phyloP scores from a whole-genome alignment of 2,113 vertebrate genomes.

The Kryptolebias marmoratus region DNA sequence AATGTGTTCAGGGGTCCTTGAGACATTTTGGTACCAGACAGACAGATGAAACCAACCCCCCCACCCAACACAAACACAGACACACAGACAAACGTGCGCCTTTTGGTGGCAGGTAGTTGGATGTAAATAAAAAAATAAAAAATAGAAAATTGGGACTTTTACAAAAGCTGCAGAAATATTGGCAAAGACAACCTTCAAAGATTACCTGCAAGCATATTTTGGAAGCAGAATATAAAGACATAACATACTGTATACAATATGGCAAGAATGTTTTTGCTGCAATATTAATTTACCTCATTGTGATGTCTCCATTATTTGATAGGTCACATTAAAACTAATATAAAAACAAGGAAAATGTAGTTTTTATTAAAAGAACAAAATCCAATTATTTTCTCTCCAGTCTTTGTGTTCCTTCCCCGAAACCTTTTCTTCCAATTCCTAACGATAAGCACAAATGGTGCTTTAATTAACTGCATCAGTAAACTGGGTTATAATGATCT shows the following conservation, averaged over 20 bases:
- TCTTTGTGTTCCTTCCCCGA: background rate
- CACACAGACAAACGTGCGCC: too few relatives aligned
- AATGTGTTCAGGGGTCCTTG: too few relatives aligned
- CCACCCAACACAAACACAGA: too few relatives aligned
- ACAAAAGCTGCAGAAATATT: background rate
- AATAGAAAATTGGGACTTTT: too few relatives aligned
- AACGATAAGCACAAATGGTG: slow-evolving; percentile 9
- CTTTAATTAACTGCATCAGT: slow-evolving; percentile 25
- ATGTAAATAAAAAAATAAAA: too few relatives aligned
- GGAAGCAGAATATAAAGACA: too few relatives aligned
- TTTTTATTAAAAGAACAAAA: background rate
- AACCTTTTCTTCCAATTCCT: slow-evolving; percentile 8
- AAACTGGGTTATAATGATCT: slow-evolving; percentile 7
- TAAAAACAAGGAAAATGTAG: background rate
- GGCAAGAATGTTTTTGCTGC: too few relatives aligned
- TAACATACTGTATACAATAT: too few relatives aligned
- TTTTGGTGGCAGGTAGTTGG: too few relatives aligned
- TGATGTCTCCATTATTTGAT: slow-evolving; percentile 4
- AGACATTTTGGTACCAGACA: too few relatives aligned
- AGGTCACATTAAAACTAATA: background rate
- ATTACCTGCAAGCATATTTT: background rate
- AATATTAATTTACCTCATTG: background rate
- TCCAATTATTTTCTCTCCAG: background rate
- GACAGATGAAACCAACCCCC: too few relatives aligned
- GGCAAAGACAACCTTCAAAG: background rate